Evolutionary conservation across 92 coral and sea anemone genomes (phyloP).

Genomic region (Heliopora coerulea): DNA sequence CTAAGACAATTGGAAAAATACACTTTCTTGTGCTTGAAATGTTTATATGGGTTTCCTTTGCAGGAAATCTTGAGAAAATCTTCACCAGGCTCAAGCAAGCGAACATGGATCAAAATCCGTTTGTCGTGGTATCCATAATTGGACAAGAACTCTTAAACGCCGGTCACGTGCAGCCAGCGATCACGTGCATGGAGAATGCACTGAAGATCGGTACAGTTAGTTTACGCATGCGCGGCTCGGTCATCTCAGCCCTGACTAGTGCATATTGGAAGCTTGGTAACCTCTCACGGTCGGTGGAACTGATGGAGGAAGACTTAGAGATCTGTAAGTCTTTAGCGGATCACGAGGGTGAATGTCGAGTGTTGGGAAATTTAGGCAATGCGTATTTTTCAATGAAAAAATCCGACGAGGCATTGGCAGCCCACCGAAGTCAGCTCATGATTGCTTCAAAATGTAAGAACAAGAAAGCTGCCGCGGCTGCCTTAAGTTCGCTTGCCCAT

Average conservation of each 20-base stretch:
- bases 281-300: slow-evolving; percentile 75
- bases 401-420: slow-evolving; percentile 79
- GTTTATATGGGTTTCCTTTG: too few species aligned
- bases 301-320: slow-evolving; percentile 91
- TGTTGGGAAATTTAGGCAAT: slow-evolving; percentile 90
- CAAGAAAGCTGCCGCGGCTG: slow-evolving; percentile 76
- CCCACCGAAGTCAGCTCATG: slow-evolving; percentile 78
- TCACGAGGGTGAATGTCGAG: slow-evolving; percentile 91
- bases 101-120: slow-evolving; percentile 87
- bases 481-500: slow-evolving; percentile 87
- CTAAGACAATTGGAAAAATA: too few species aligned
- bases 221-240: slow-evolving; percentile 92
- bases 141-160: slow-evolving; percentile 91
- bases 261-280: slow-evolving; percentile 99
- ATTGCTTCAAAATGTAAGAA: slow-evolving; percentile 85
- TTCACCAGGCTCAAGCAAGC: slow-evolving; percentile 74
- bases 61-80: slow-evolving; percentile 75
- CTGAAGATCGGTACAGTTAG: slow-evolving; percentile 90
- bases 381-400: slow-evolving; percentile 82
- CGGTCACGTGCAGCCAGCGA: slow-evolving; percentile 78
- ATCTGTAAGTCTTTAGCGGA: slow-evolving; percentile 85
- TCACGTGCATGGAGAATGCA: slow-evolving; percentile 93
- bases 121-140: slow-evolving; percentile 93
- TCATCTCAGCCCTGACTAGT: slow-evolving; percentile 91
- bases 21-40: too few species aligned